A percentile compares a stretch with the other conserved stretches of the same genome.
These are phyloP conservation scores for Trichechus manatus DNA, from an alignment of 2,113 vertebrate genomes.

Conservation along the genomic window DNA sequence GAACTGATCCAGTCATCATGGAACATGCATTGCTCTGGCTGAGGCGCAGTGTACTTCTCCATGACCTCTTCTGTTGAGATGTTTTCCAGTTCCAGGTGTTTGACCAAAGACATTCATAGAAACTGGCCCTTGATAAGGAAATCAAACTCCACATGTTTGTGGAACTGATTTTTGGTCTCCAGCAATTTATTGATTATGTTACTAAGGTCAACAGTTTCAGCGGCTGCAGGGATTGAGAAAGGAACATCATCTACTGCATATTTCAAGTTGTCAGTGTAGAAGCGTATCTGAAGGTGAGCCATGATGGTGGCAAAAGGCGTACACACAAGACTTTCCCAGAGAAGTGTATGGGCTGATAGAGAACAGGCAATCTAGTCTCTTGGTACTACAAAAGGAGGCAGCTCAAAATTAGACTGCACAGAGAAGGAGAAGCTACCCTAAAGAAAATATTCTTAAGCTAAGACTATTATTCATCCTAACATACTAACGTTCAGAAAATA, in stretches of 20 bases:
- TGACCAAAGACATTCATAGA: slow-evolving; percentile 91
- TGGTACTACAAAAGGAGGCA: neutral
- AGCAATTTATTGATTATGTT: slow-evolving; percentile 96
- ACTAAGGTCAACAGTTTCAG: slow-evolving; percentile 94
- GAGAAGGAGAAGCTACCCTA: neutral
- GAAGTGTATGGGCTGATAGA: rapidly evolving
- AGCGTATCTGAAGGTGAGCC: slow-evolving; percentile 95
- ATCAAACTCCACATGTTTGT: slow-evolving; percentile 97
- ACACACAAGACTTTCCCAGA: no score
- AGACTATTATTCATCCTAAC: neutral
- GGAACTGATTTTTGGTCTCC: slow-evolving; percentile 91
- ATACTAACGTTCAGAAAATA: neutral
- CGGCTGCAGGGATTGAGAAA: slow-evolving; percentile 94
- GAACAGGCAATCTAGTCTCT: no score
- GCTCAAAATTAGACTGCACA: neutral
- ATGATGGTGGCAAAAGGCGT: slow-evolving; percentile 77
- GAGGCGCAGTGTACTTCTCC: slow-evolving; percentile 95
- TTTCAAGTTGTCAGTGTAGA: slow-evolving; percentile 93
- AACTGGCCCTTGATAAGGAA: slow-evolving; percentile 97
- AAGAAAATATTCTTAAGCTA: neutral
- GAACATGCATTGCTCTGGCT: slow-evolving; percentile 97
- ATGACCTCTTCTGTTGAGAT: slow-evolving; percentile 98
- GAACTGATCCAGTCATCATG: slow-evolving; percentile 99
- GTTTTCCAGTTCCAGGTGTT: slow-evolving; percentile 94
- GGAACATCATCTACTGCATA: slow-evolving; percentile 94